Percentiles rank a stretch among this genome's conserved stretches.
Conservation (phyloP, 2,113 vertebrate genomes). For the Chaetodon auriga region DNA sequence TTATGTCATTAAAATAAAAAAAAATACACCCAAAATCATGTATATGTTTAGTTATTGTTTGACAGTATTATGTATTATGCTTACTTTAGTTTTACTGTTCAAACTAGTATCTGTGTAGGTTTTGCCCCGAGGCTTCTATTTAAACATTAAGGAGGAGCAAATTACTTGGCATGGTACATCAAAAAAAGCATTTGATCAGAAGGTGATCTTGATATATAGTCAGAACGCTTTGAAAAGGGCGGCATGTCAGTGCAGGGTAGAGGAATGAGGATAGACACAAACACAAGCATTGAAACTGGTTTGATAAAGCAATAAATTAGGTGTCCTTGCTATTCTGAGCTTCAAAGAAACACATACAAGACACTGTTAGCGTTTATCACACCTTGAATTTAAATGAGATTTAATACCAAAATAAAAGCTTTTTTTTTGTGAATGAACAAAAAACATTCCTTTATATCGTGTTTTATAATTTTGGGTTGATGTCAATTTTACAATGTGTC, state of each 20-base stretch:
- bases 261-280: neutral
- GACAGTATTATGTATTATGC: neutral
- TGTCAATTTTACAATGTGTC: neutral
- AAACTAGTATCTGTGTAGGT: neutral
- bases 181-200: slow-evolving; percentile 46
- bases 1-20: neutral
- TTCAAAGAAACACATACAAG: no score
- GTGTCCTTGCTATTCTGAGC: neutral
- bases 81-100: neutral
- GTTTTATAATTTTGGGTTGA: neutral
- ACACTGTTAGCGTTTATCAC: neutral
- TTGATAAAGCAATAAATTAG: neutral
- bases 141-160: slow-evolving; percentile 35
- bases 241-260: neutral
- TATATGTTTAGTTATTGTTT: neutral
- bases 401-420: neutral
- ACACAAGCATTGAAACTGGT: neutral
- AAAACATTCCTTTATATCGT: no score
- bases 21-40: neutral
- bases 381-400: neutral
- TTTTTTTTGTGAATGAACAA: no score
- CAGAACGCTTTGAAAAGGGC: slow-evolving; percentile 16
- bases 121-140: slow-evolving; percentile 39
- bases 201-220: slow-evolving; percentile 11
- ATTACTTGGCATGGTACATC: slow-evolving; percentile 28